Percentiles rank a stretch among this genome's conserved stretches.
Conservation (phyloP, 2,888 invertebrate genomes). For the Dolichopus griseipennis region DNA sequence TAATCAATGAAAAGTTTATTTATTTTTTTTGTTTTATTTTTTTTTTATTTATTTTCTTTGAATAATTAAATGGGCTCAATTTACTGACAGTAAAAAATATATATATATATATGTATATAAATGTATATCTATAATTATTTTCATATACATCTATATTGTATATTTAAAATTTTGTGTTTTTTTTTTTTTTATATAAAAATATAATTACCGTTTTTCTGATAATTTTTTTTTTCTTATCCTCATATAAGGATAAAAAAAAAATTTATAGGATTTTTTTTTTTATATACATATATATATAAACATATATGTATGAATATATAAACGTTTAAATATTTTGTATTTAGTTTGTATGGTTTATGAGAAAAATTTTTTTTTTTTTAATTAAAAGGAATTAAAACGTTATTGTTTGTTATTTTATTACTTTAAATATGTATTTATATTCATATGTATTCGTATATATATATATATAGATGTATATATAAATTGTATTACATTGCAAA, state of each 20-base stretch:
- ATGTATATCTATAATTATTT: too few species aligned
- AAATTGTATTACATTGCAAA: background rate
- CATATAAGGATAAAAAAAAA: background rate
- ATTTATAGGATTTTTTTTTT: background rate
- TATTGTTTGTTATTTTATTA: background rate
- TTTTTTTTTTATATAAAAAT: background rate
- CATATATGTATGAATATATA: background rate
- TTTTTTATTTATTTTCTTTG: background rate
- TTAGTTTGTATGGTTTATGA: background rate
- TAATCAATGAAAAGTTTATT: background rate
- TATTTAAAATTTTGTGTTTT: too few species aligned
- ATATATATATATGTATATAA: too few species aligned
- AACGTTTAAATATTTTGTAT: background rate
- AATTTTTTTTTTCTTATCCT: background rate
- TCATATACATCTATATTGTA: too few species aligned
- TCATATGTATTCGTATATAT: background rate
- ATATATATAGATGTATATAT: background rate
- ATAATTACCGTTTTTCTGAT: background rate
- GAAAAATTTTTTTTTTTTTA: background rate
- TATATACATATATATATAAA: background rate
- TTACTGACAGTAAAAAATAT: background rate
- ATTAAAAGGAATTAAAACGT: background rate
- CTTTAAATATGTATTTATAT: background rate
- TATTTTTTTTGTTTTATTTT: too few species aligned
- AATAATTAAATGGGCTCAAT: background rate